A percentile compares a stretch with the other conserved stretches of the same genome.
Conservation (phyloP, 2,113 vertebrate species). For the Corythaeola cristata region DNA sequence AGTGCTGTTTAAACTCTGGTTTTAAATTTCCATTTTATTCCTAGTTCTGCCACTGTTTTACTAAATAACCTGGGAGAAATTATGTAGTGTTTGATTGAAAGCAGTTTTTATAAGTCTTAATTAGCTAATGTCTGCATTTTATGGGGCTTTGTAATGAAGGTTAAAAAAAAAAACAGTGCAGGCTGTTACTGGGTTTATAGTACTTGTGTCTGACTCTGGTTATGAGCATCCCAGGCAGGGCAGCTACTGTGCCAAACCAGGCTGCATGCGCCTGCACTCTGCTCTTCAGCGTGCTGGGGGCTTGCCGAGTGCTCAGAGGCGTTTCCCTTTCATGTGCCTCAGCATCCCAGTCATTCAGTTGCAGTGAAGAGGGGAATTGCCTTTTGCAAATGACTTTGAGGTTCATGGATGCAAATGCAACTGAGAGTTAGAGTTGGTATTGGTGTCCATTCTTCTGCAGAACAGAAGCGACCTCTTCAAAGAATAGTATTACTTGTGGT, state of each 20-base stretch:
- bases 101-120: neutral
- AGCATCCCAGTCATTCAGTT: neutral
- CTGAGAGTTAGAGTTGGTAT: neutral
- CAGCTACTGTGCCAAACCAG: neutral
- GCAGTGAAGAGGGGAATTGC: neutral
- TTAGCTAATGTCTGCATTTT: neutral
- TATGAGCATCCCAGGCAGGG: neutral
- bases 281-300: neutral
- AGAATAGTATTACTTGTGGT: neutral
- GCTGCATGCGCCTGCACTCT: neutral
- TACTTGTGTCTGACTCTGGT: neutral
- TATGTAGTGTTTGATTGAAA: neutral
- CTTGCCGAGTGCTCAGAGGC: neutral
- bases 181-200: neutral
- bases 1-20: neutral
- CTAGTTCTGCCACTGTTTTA: neutral
- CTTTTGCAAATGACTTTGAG: neutral
- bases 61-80: neutral
- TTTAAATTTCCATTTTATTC: neutral
- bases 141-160: neutral
- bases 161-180: neutral
- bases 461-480: neutral
- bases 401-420: neutral
- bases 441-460: neutral
- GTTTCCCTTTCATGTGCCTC: neutral